Conservation (phyloP, 2,113 vertebrate species). For the Prionailurus bengalensis region DNA sequence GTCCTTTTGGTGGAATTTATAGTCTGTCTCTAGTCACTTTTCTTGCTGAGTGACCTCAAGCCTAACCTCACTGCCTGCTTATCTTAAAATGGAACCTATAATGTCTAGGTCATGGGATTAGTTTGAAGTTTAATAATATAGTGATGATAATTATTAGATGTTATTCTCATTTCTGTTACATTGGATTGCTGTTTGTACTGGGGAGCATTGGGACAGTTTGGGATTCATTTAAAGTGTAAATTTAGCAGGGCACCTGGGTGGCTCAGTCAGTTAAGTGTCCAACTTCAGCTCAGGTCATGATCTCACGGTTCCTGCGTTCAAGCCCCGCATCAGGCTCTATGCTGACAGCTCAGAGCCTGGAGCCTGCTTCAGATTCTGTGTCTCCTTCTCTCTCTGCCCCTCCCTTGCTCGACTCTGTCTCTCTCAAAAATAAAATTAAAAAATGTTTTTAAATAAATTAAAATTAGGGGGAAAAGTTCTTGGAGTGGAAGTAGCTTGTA, state of each 20-base stretch:
- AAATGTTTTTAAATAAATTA: not conserved
- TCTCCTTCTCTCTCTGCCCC: too few relatives aligned
- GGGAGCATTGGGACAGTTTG: not conserved
- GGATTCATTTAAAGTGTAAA: not conserved
- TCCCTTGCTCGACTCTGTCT: too few relatives aligned
- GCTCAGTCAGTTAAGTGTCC: too few relatives aligned
- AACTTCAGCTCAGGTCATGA: too few relatives aligned
- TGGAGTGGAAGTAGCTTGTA: not conserved
- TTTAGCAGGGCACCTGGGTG: not conserved
- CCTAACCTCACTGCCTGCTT: not conserved
- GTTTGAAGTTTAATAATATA: not conserved
- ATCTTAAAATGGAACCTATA: not conserved
- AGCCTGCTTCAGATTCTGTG: too few relatives aligned
- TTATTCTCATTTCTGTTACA: not conserved
- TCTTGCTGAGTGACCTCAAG: not conserved
- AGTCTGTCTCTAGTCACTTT: not conserved
- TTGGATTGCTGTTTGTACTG: conserved; percentile 1
- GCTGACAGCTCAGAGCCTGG: too few relatives aligned
- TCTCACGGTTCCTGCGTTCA: too few relatives aligned
- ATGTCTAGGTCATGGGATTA: not conserved
- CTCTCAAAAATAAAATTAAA: too few relatives aligned
- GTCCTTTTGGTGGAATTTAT: not conserved
- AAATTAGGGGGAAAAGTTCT: not conserved
- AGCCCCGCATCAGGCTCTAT: too few relatives aligned
- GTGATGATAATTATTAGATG: not conserved